Base-by-base conservation (phyloP, 30 jellyfish, hydroid and myxozoan species). In the Mastigias papua region DNA sequence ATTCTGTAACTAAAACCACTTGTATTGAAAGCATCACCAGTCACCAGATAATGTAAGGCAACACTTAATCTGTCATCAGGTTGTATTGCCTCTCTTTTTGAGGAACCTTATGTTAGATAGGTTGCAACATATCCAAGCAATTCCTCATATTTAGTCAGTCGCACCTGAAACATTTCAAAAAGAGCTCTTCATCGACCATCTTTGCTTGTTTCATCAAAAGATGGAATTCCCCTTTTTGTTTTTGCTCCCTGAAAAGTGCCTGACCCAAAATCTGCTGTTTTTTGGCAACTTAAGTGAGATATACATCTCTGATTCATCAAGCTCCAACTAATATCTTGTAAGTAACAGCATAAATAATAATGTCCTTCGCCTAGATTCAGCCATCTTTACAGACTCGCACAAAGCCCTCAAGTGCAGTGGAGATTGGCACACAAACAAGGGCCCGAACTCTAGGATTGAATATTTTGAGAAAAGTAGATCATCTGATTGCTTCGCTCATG, bases 1-100 rank as follows among this genome's bases (percentile, higher is more conserved):
- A 85, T 74, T 29, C 94, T 61, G 72, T 72, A 85, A 42, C 81
- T 87, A 4, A 92, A 92, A 3, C 92, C 86, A n/a, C 75, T 87
- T 4, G 96, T 87, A 20, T 71, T 85, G 57, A 46, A 64, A 29
- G 94, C 81, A 34, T 85, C 90, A 22, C 91, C 91, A 28, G 75
- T 64, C 25, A 33, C 66, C 3, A 79, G 87, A 30, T 22, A 78
- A 50, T 61, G 89, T 61, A 78, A 50, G 4, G 89, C 48, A 5
- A 78, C 85, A 28, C 54, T 50, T 28, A 78, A 30, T 9, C 90
- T 48, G 28, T 79, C 90, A 29, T 51, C 68, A 0, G 83, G 90
- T 1, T 29, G 35, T 10, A 79, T 79, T 1, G 87, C 33, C 27
- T 79, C 84, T 19, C 87, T 32, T 25, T 54, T 71, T 54, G 46